A percentile compares a stretch with the other conserved stretches of the same genome.
phyloP scores from a whole-genome alignment of 2,797 vertebrate species.

The Acipenser ruthenus region DNA sequence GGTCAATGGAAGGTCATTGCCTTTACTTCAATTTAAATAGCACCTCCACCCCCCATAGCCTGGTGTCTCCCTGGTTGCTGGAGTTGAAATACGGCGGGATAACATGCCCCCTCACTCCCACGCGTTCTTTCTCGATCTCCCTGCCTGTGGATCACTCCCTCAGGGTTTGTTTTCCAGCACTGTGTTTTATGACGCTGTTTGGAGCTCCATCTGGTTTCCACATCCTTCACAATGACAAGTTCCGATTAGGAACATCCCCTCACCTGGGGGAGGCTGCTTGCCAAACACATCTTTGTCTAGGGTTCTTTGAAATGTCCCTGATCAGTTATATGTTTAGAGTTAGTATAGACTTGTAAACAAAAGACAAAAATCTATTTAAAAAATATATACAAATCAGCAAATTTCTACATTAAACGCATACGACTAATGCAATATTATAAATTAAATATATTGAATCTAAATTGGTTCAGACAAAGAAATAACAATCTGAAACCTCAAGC shows the following conservation, averaged over 20 bases:
- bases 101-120: background rate
- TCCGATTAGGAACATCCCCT: background rate
- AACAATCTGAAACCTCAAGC: slow-evolving; percentile 7
- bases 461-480: slow-evolving; percentile 15
- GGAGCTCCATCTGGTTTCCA: slow-evolving; percentile 22
- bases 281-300: slow-evolving; percentile 20
- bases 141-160: slow-evolving; percentile 1
- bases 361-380: too few relatives aligned
- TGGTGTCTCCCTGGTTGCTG: background rate
- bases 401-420: too few relatives aligned
- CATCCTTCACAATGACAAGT: slow-evolving; percentile 15
- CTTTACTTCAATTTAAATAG: background rate
- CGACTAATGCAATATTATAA: too few relatives aligned
- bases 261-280: slow-evolving; percentile 18
- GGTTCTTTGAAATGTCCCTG: slow-evolving; percentile 7
- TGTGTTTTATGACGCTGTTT: slow-evolving; percentile 18
- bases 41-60: background rate
- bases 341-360: too few relatives aligned
- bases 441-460: background rate
- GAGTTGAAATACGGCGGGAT: background rate
- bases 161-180: slow-evolving; percentile 1
- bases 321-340: too few relatives aligned
- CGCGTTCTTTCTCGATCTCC: slow-evolving; percentile 5
- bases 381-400: too few relatives aligned
- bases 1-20: background rate